Base-by-base conservation (phyloP, 2,797 vertebrate species). In the Toxotes lorentzi region DNA sequence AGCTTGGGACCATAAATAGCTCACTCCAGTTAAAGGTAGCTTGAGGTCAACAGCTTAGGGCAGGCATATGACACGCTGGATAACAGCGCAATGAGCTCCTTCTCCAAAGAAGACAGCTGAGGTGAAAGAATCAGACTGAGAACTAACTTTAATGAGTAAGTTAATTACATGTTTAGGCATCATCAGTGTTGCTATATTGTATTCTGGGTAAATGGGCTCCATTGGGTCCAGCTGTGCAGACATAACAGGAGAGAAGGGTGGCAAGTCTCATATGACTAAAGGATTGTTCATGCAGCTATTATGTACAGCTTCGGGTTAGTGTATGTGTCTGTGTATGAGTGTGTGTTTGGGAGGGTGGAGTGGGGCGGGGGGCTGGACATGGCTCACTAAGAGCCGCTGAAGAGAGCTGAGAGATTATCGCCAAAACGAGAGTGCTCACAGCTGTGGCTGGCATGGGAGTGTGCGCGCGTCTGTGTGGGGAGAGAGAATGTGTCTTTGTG, bases 361-460 rank as follows among this genome's bases (percentile, higher is more conserved):
- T 56, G 75, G 45, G 32, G 54, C 13, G 62, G 41, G 32, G 43
- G 17, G n/a, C 16, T 32, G 72, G 84, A 61, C 77, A 85, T 69
- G 75, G 79, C 27, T 89, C 72, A 79, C 73, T 85, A 51, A 83
- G 82, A 86, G 85, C 88, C 88, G 84, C 78, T 84, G 80, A 87
- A 86, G 70, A 82, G 77, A 83, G 86, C 77, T 34, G 71, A 81
- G 87, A 86, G 85, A 91, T 87, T 85, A 93, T 84, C 66, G 7
- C 85, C 77, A 86, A 83, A 90, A 86, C 13, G 51, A 86, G 75
- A 92, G 85, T 70, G 78, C 78, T 85, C 89, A 90, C 93, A 94
- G 93, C 94, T 95, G 93, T 90, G 88, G 81, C 80, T 93, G 93
- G 85, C 93, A 93, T 89, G 30, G 27, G 58, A 54, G 66, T 19